These are phyloP conservation scores for Gryon sp. DNA, from an alignment of 1,140 invertebrate genomes.

Conservation along the genomic window DNA sequence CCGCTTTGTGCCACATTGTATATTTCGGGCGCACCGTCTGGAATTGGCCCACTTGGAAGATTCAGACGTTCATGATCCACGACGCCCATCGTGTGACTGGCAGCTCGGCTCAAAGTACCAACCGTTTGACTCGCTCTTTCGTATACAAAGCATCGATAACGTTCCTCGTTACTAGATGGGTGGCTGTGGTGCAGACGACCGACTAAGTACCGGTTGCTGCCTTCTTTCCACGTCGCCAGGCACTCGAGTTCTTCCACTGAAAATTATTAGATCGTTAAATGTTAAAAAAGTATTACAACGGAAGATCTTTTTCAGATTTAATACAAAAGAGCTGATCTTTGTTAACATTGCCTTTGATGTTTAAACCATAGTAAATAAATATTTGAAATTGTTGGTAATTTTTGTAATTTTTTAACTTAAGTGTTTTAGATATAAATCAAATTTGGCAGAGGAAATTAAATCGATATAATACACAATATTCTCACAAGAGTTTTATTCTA, in stretches of 20 bases:
- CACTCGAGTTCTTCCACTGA: slow-evolving; percentile 93
- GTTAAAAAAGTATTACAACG: too few relatives aligned
- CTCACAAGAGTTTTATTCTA: too few relatives aligned
- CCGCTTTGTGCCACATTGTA: slow-evolving; percentile 92
- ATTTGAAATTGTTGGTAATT: too few relatives aligned
- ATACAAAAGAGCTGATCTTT: too few relatives aligned
- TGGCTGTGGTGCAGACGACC: slow-evolving; percentile 89
- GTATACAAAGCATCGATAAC: slow-evolving; percentile 95
- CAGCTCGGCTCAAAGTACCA: slow-evolving; percentile 69
- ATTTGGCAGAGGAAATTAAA: too few relatives aligned
- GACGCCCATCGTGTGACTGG: slow-evolving; percentile 68
- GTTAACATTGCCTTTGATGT: too few relatives aligned
- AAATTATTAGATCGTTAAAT: too few relatives aligned
- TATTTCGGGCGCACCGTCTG: slow-evolving; percentile 78
- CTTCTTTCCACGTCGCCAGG: slow-evolving; percentile 93
- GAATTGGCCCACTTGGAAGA: slow-evolving; percentile 67
- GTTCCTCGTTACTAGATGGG: slow-evolving; percentile 93
- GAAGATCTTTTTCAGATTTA: too few relatives aligned
- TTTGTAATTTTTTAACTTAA: too few relatives aligned
- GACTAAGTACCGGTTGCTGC: slow-evolving; percentile 91
- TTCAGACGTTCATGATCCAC: slow-evolving; percentile 71
- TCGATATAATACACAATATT: too few relatives aligned
- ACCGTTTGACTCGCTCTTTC: slow-evolving; percentile 83
- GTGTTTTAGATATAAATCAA: too few relatives aligned
- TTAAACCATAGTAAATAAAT: too few relatives aligned